These are phyloP conservation scores for Arctopsyche grandis DNA, from an alignment of 1,140 invertebrate species.

Conservation along the genomic window DNA sequence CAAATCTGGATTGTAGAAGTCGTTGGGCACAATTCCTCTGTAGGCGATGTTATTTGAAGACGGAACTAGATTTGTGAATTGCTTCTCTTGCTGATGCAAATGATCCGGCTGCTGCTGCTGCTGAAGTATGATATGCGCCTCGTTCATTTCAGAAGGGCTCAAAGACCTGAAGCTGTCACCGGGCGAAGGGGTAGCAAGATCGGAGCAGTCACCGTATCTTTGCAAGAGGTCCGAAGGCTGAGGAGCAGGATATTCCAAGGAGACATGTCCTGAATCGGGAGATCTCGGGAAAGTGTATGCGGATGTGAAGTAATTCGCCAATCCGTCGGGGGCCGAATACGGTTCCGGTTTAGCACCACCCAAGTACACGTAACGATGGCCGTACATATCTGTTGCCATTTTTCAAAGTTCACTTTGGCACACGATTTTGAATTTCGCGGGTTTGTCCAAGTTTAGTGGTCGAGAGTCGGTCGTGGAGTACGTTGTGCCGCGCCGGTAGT, in stretches of 20 bases:
- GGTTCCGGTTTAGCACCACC: slow-evolving; percentile 61
- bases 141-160: slow-evolving; percentile 49
- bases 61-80: slow-evolving; percentile 49
- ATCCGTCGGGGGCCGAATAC: slow-evolving; percentile 60
- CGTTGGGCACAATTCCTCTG: slow-evolving; percentile 56
- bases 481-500: slow-evolving; percentile 42
- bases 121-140: not conserved
- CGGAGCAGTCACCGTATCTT: slow-evolving; percentile 56
- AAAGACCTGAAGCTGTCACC: slow-evolving; percentile 52
- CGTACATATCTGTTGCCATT: slow-evolving; percentile 65
- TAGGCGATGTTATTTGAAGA: slow-evolving; percentile 63
- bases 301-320: slow-evolving; percentile 57
- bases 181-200: slow-evolving; percentile 51
- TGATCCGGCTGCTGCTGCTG: not conserved
- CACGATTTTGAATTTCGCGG: slow-evolving; percentile 10
- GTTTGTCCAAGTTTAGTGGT: not conserved
- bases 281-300: slow-evolving; percentile 62
- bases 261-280: slow-evolving; percentile 64
- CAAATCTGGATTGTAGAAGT: slow-evolving; percentile 49
- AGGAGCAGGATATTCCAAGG: slow-evolving; percentile 62
- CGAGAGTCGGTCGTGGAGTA: not conserved
- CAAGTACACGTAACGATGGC: slow-evolving; percentile 62
- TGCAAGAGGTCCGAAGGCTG: slow-evolving; percentile 59
- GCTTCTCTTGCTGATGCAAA: slow-evolving; percentile 46
- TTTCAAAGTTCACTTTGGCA: slow-evolving; percentile 10